A percentile compares a stretch with the other conserved stretches of the same genome.
phyloP scores from a whole-genome alignment of 2,797 vertebrate genomes.

The Cyclura pinguis region DNA sequence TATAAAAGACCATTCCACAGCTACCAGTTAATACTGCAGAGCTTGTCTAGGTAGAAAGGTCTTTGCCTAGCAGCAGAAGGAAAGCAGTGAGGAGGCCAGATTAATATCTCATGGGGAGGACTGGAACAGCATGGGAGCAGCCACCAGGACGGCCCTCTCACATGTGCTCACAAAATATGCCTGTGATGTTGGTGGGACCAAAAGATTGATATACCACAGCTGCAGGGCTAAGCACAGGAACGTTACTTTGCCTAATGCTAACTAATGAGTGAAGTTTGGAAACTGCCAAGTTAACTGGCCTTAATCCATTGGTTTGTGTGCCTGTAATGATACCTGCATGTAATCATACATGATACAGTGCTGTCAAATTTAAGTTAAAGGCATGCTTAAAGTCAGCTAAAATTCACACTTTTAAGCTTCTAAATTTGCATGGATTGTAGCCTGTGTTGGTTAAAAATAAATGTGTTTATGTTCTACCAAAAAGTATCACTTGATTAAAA shows the following conservation, averaged over 20 bases:
- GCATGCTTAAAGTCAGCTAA: neutral
- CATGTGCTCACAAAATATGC: no score
- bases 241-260: neutral
- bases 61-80: no score
- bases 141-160: no score
- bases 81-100: no score
- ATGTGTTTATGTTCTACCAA: neutral
- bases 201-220: neutral
- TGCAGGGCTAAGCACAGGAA: neutral
- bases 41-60: no score
- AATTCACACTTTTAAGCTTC: neutral
- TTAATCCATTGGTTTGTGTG: neutral
- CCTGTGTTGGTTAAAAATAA: neutral
- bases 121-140: no score
- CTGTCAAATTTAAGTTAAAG: neutral
- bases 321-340: neutral
- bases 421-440: neutral
- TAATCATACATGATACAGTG: neutral
- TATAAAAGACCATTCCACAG: neutral
- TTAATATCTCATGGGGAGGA: no score
- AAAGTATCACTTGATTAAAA: neutral
- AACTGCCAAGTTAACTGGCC: neutral
- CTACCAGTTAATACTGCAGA: neutral
- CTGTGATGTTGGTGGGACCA: no score
- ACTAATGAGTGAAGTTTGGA: neutral